A percentile compares a stretch with the other conserved stretches of the same genome.
Evolutionary conservation across 1,140 invertebrate genomes (phyloP).

Genomic region (Andricus grossulariae): DNA sequence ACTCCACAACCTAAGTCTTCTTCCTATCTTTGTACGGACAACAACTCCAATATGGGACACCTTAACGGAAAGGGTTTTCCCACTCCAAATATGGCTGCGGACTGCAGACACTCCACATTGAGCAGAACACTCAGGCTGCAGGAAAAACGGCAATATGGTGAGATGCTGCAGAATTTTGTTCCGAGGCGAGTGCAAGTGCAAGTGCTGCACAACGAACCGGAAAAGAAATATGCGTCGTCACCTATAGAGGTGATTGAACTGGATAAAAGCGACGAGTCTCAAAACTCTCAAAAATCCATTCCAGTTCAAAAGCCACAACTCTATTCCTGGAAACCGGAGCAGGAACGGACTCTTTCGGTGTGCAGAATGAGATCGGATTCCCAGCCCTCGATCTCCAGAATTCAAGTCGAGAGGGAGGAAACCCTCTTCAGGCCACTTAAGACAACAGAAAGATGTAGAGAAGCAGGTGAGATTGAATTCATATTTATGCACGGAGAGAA

Average conservation of each 20-base stretch:
- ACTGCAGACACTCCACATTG: constrained; percentile 46
- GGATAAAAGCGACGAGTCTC: constrained; percentile 44
- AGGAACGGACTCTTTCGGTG: not conserved
- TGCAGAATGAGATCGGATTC: not conserved
- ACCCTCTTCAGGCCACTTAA: not conserved
- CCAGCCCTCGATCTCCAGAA: not conserved
- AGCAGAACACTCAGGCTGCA: constrained; percentile 53
- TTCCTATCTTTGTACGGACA: not conserved
- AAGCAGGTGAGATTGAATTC: not conserved
- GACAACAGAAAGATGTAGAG: not conserved
- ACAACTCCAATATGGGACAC: not conserved
- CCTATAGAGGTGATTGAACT: constrained; percentile 62
- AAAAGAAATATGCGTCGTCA: constrained; percentile 34
- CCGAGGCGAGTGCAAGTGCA: constrained; percentile 50
- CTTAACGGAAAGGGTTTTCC: constrained; percentile 27
- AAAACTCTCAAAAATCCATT: constrained; percentile 21
- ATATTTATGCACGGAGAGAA: too few species aligned
- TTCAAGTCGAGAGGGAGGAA: not conserved
- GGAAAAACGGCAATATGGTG: constrained; percentile 65
- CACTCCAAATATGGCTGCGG: not conserved
- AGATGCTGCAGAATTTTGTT: constrained; percentile 63
- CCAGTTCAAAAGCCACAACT: constrained; percentile 12
- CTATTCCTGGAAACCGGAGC: not conserved
- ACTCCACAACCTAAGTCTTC: not conserved
- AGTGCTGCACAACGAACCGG: constrained; percentile 42